Conservation (phyloP, 2,888 invertebrate genomes). For the Pteria penguin region DNA sequence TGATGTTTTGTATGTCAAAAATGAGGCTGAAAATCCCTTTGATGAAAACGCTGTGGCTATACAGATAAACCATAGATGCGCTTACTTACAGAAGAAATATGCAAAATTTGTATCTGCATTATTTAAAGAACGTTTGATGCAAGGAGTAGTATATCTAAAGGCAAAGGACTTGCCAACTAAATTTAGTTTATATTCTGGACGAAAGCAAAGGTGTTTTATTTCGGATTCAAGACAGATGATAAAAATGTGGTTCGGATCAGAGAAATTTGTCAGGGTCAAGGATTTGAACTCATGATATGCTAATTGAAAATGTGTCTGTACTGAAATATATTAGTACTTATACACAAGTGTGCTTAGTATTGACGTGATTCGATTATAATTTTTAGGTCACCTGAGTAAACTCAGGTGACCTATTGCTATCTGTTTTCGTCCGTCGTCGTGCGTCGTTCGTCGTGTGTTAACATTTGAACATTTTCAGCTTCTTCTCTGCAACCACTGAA, state of each 20-base stretch:
- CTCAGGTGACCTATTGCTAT: no score
- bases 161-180: constrained; percentile 41
- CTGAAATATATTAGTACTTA: no score
- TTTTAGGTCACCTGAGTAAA: no score
- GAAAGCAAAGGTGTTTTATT: constrained; percentile 17
- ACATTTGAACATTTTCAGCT: no score
- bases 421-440: no score
- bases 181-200: constrained; percentile 33
- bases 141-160: constrained; percentile 21
- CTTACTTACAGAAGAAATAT: constrained; percentile 38
- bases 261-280: not conserved
- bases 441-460: no score
- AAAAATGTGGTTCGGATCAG: constrained; percentile 2
- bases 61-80: constrained; percentile 1
- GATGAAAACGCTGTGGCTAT: constrained; percentile 42
- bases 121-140: constrained; percentile 12
- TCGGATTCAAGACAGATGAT: constrained; percentile 15
- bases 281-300: no score
- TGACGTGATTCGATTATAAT: no score
- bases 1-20: constrained; percentile 34
- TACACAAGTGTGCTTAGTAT: no score
- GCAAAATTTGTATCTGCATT: constrained; percentile 16
- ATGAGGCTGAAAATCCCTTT: constrained; percentile 31
- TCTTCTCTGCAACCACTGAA: no score
- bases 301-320: no score